phyloP scores from a whole-genome alignment of 2,113 vertebrate species.

The Bambusicola thoracicus region DNA sequence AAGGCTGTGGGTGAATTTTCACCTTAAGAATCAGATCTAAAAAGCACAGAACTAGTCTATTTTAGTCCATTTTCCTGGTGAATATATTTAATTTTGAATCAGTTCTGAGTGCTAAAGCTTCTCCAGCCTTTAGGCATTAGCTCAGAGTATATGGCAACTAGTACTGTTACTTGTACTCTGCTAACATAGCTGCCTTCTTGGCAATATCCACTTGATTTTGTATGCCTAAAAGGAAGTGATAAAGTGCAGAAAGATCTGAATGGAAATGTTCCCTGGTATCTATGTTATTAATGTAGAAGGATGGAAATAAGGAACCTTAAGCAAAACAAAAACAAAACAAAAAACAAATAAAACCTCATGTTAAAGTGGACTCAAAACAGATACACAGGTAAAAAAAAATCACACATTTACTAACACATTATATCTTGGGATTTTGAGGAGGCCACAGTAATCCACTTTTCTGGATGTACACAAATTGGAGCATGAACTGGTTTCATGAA shows the following conservation, averaged over 20 bases:
- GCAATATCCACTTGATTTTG: background rate
- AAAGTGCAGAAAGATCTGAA: background rate
- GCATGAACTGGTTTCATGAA: constrained; percentile 39
- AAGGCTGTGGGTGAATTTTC: background rate
- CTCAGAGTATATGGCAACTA: background rate
- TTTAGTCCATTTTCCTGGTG: background rate
- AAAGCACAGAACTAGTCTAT: background rate
- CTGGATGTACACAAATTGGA: background rate
- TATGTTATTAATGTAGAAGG: background rate
- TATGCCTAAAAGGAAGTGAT: background rate
- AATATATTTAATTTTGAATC: background rate
- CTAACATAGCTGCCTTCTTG: background rate
- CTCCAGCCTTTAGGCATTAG: background rate
- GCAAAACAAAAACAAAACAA: background rate
- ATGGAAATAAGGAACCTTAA: background rate
- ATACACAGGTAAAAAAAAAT: background rate
- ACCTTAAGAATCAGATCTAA: background rate
- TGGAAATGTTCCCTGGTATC: background rate
- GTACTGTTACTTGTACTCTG: accelerated
- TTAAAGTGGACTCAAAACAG: background rate
- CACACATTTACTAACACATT: background rate
- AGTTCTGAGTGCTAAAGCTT: background rate
- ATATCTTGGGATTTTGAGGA: background rate
- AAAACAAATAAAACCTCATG: background rate
- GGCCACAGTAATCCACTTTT: background rate